Evolutionary conservation across 2,797 vertebrate genomes (phyloP).

Genomic region (Vireo griseus): DNA sequence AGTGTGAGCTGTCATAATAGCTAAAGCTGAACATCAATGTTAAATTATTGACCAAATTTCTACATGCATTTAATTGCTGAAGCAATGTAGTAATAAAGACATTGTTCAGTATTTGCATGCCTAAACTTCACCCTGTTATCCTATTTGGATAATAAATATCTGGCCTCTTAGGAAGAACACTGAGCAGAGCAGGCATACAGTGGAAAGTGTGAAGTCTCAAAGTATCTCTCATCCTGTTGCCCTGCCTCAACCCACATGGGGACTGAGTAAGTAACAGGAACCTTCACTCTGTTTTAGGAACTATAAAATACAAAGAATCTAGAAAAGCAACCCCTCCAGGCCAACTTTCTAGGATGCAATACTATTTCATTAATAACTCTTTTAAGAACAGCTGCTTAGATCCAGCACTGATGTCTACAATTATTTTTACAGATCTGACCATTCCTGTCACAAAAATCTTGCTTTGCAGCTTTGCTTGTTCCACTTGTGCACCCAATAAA

Average conservation of each 20-base stretch:
- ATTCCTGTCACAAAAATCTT: not conserved
- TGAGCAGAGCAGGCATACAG: not conserved
- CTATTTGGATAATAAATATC: not conserved
- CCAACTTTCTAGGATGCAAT: not conserved
- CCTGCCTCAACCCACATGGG: not conserved
- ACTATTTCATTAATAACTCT: not conserved
- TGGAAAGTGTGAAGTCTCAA: not conserved
- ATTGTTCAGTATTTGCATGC: not conserved
- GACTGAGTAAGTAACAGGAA: not conserved
- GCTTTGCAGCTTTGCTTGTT: not conserved
- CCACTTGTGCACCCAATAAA: not conserved
- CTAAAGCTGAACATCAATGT: not conserved
- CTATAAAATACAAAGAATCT: not conserved
- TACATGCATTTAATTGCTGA: not conserved
- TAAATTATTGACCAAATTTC: not conserved
- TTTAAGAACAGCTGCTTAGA: not conserved
- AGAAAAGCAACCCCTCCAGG: not conserved
- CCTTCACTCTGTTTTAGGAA: not conserved
- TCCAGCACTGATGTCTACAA: not conserved
- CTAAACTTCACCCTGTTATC: not conserved
- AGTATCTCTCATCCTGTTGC: not conserved
- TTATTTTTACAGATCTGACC: not conserved
- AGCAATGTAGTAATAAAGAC: not conserved
- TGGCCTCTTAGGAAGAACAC: not conserved
- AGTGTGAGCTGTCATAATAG: not conserved